Percentiles rank a stretch among this genome's conserved stretches.
phyloP scores from a whole-genome alignment of 2,797 vertebrate genomes.

The Odontamblyopus rebecca region DNA sequence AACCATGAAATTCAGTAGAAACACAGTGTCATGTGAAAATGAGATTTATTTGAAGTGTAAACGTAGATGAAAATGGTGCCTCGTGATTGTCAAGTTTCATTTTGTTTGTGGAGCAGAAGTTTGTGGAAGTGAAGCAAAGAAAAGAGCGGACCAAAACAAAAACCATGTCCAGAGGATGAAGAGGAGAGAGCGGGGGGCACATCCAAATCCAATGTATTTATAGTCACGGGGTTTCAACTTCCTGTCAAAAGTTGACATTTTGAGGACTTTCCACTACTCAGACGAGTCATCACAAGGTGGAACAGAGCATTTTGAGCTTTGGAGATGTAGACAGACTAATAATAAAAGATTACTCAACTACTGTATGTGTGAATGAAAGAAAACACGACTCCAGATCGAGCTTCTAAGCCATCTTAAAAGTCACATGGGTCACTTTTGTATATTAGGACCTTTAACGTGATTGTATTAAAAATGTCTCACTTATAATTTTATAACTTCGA shows the following conservation, averaged over 20 bases:
- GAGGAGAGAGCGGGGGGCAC: background rate
- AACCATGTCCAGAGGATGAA: background rate
- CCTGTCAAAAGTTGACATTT: background rate
- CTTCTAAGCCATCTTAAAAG: no score
- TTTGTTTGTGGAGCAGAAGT: slow-evolving; percentile 19
- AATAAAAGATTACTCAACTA: no score
- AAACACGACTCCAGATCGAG: no score
- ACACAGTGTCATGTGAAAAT: slow-evolving; percentile 51
- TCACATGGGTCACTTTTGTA: no score
- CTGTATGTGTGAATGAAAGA: no score
- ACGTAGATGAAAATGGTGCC: slow-evolving; percentile 12
- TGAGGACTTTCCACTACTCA: no score
- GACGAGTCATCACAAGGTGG: no score
- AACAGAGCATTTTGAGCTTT: no score
- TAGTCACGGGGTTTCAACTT: background rate
- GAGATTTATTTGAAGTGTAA: slow-evolving; percentile 53
- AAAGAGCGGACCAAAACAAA: background rate
- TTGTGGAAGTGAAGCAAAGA: slow-evolving; percentile 4
- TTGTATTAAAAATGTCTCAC: no score
- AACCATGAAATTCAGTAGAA: slow-evolving; percentile 29
- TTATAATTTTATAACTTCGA: no score
- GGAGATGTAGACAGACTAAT: no score
- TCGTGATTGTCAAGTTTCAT: slow-evolving; percentile 20
- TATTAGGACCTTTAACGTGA: no score
- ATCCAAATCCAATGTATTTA: background rate